A percentile compares a stretch with the other conserved stretches of the same genome.
Evolutionary conservation across 2,797 vertebrate genomes (phyloP).

Genomic region (Catharus ustulatus): DNA sequence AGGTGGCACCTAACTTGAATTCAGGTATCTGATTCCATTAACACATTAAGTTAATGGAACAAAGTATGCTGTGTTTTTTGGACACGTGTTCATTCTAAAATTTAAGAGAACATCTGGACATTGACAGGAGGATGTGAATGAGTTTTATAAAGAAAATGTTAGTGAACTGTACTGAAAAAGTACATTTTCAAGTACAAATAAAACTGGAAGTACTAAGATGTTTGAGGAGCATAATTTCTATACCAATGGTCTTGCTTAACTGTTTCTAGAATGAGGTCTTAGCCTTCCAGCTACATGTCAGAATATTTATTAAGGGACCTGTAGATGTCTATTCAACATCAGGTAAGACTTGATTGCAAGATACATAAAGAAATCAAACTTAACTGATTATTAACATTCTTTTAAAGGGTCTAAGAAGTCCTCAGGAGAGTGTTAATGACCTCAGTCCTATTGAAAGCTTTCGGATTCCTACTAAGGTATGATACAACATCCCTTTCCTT

Average conservation of each 20-base stretch:
- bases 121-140: background rate
- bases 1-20: background rate
- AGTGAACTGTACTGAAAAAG: background rate
- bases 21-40: background rate
- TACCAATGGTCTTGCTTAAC: background rate
- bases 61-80: background rate
- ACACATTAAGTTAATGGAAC: background rate
- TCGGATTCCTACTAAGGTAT: constrained; percentile 93
- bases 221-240: background rate
- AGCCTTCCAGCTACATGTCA: background rate
- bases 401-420: constrained; percentile 92
- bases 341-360: background rate
- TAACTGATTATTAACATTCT: constrained; percentile 24
- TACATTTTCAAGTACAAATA: background rate
- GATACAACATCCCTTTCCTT: background rate
- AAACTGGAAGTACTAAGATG: background rate
- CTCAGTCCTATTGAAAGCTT: constrained; percentile 92
- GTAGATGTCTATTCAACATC: background rate
- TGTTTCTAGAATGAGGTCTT: background rate
- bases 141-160: background rate
- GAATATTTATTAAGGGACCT: background rate
- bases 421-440: constrained; percentile 91
- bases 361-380: background rate
- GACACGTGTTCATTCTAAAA: background rate
- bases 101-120: background rate